A percentile compares a stretch with the other conserved stretches of the same genome.
Evolutionary conservation across 2,797 vertebrate species (phyloP).

Genomic region (Ispidina lecontei): DNA sequence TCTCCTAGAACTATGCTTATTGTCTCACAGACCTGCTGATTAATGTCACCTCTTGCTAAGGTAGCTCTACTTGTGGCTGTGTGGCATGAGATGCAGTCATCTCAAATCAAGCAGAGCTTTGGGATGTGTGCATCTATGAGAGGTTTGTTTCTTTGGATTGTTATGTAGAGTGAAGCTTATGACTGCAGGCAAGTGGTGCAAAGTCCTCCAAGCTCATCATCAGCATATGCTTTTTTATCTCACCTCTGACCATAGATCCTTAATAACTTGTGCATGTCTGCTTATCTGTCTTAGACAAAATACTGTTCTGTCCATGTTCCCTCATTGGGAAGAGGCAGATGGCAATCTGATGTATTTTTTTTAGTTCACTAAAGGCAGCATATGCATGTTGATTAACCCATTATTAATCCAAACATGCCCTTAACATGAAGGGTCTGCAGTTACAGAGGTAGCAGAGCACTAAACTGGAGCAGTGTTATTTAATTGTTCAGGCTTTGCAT

Average conservation of each 20-base stretch:
- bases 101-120: not conserved
- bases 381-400: not conserved
- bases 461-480: not conserved
- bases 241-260: not conserved
- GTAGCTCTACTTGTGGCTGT: not conserved
- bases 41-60: not conserved
- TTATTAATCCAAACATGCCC: not conserved
- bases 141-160: not conserved
- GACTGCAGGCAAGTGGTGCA: not conserved
- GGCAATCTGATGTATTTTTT: constrained; percentile 25
- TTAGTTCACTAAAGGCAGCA: not conserved
- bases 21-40: not conserved
- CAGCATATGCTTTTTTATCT: not conserved
- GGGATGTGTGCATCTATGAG: rapidly evolving
- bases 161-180: not conserved
- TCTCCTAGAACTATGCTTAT: not conserved
- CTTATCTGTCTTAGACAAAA: constrained; percentile 50
- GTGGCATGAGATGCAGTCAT: not conserved
- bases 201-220: not conserved
- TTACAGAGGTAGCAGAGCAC: not conserved
- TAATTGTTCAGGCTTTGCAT: not conserved
- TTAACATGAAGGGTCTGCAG: not conserved
- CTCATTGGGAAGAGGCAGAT: constrained; percentile 21
- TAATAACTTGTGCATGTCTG: constrained; percentile 31
- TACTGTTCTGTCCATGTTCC: constrained; percentile 16